Percentiles rank a stretch among this genome's conserved stretches.
Conservation (phyloP, 2,888 invertebrate genomes). For the Athalia cordata region DNA sequence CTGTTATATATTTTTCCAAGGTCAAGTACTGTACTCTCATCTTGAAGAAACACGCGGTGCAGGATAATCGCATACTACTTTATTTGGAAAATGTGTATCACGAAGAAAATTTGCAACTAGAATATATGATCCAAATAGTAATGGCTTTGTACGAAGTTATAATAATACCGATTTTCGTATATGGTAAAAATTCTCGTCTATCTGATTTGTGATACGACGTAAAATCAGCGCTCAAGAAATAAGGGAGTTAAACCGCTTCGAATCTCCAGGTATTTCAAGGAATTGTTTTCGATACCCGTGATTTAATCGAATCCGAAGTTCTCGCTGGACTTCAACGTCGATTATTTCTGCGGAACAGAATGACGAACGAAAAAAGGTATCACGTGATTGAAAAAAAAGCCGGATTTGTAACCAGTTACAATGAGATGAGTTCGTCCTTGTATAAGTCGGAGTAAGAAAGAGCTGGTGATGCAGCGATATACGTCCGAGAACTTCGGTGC, state of each 20-base stretch:
- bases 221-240: not conserved
- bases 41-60: not conserved
- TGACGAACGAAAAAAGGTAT: too few relatives aligned
- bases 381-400: too few relatives aligned
- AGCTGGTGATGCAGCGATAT: too few relatives aligned
- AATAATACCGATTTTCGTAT: not conserved
- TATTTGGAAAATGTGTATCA: not conserved
- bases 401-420: too few relatives aligned
- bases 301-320: not conserved
- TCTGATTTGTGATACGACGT: constrained; percentile 19
- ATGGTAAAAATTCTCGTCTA: constrained; percentile 12
- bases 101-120: not conserved
- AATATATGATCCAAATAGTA: constrained; percentile 24
- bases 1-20: constrained; percentile 5
- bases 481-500: too few relatives aligned
- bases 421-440: too few relatives aligned
- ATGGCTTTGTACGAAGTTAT: constrained; percentile 22
- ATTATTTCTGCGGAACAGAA: too few relatives aligned
- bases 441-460: too few relatives aligned
- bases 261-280: too few relatives aligned
- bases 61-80: constrained; percentile 7
- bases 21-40: not conserved
- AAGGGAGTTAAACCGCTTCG: too few relatives aligned
- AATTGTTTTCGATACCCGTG: too few relatives aligned
- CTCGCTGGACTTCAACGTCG: too few relatives aligned